These are phyloP conservation scores for Strigamia crassipes DNA, from an alignment of 2,888 invertebrate species.

Conservation along the genomic window DNA sequence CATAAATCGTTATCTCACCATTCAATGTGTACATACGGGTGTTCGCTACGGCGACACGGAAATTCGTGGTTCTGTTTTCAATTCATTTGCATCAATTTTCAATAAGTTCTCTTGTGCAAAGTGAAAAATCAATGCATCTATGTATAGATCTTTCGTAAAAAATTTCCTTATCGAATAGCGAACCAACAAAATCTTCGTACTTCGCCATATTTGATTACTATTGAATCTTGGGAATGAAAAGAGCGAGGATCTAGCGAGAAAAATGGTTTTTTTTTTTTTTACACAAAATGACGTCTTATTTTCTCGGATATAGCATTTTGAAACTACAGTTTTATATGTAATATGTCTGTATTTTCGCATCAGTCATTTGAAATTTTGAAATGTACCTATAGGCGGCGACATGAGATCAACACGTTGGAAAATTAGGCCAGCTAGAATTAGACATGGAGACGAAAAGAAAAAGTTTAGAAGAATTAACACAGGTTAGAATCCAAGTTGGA, in stretches of 20 bases:
- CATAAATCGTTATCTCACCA: no score
- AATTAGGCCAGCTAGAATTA: background rate
- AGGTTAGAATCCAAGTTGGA: background rate
- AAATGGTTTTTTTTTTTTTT: no score
- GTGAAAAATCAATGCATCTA: background rate
- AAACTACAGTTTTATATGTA: background rate
- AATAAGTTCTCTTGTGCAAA: background rate
- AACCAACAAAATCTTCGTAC: background rate
- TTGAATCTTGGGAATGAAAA: background rate
- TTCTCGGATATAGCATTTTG: background rate
- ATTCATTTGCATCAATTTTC: background rate
- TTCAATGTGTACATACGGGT: no score
- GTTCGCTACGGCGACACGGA: background rate
- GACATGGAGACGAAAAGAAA: constrained; percentile 1
- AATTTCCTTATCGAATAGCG: no score
- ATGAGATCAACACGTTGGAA: background rate
- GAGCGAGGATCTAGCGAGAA: background rate
- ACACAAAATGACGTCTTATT: background rate
- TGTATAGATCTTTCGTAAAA: background rate
- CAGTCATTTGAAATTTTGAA: background rate
- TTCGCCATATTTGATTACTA: background rate
- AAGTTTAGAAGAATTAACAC: constrained; percentile 18
- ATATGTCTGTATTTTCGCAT: background rate
- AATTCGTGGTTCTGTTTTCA: background rate
- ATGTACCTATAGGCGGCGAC: background rate